phyloP scores from a whole-genome alignment of 2,797 vertebrate species.

The Emys orbicularis region DNA sequence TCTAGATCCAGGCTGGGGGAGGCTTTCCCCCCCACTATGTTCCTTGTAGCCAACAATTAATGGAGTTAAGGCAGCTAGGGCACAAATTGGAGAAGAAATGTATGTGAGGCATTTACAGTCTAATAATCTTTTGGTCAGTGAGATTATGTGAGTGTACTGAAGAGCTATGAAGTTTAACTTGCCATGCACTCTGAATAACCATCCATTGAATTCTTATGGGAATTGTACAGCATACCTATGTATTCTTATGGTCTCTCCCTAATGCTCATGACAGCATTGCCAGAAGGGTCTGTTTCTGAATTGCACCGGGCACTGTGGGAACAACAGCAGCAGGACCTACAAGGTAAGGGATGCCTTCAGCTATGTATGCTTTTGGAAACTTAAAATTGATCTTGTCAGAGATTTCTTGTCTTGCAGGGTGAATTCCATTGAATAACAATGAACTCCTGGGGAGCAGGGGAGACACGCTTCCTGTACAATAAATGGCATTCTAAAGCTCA shows the following conservation, averaged over 20 bases:
- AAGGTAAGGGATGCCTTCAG: background rate
- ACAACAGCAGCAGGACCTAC: accelerated
- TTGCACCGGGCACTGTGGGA: accelerated
- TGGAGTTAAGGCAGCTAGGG: background rate
- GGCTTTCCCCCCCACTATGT: background rate
- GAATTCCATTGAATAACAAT: background rate
- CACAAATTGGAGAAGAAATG: background rate
- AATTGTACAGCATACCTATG: background rate
- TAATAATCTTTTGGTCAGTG: background rate
- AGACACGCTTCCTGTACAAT: background rate
- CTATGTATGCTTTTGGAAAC: background rate
- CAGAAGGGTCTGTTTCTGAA: background rate
- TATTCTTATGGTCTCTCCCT: background rate
- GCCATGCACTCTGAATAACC: background rate
- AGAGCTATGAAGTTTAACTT: background rate
- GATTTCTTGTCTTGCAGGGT: background rate
- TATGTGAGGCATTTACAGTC: background rate
- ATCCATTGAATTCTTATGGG: background rate
- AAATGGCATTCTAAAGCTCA: background rate
- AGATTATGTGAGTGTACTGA: background rate
- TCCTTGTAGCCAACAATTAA: background rate
- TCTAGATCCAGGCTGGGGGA: background rate
- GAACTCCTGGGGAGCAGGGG: background rate
- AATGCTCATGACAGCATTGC: accelerated
- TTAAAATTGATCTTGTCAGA: background rate